A percentile compares a stretch with the other conserved stretches of the same genome.
Conservation (phyloP, 2,797 vertebrate species). For the Sebastes kiyomatsui region DNA sequence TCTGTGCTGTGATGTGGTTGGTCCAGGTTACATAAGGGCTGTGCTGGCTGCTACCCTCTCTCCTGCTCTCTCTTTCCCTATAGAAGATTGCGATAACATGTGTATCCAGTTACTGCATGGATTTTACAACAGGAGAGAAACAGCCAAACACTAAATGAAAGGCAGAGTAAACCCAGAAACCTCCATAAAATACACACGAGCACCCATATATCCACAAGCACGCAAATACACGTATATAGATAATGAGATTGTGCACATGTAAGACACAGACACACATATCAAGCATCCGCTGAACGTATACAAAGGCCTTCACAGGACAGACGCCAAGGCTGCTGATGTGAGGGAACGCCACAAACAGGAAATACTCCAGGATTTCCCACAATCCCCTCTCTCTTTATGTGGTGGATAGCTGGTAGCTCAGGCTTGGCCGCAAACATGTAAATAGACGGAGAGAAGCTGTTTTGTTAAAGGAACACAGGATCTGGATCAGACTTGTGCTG, state of each 20-base stretch:
- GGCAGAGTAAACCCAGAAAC: constrained; percentile 61
- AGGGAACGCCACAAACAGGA: constrained; percentile 70
- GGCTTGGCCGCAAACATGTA: constrained; percentile 54
- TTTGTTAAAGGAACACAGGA: constrained; percentile 35
- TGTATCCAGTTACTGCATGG: constrained; percentile 64
- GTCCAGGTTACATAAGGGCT: neutral
- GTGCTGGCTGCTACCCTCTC: neutral
- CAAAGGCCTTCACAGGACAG: constrained; percentile 12
- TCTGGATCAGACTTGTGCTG: constrained; percentile 33
- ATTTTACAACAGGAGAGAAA: constrained; percentile 65
- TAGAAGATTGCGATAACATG: constrained; percentile 54
- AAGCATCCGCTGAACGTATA: constrained; percentile 10
- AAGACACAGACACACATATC: neutral
- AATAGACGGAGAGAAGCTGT: constrained; percentile 45
- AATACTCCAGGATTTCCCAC: constrained; percentile 65
- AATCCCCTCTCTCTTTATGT: constrained; percentile 60
- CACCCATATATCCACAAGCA: neutral
- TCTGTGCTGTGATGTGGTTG: neutral
- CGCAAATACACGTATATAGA: constrained; percentile 1
- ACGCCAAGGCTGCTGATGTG: constrained; percentile 34
- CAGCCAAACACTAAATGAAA: constrained; percentile 58
- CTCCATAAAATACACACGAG: constrained; percentile 57
- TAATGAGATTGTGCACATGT: constrained; percentile 15
- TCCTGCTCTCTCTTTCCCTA: constrained; percentile 6
- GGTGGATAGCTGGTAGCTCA: constrained; percentile 41